phyloP scores from a whole-genome alignment of 2,888 invertebrate species.

The Eupithecia pulchellata region DNA sequence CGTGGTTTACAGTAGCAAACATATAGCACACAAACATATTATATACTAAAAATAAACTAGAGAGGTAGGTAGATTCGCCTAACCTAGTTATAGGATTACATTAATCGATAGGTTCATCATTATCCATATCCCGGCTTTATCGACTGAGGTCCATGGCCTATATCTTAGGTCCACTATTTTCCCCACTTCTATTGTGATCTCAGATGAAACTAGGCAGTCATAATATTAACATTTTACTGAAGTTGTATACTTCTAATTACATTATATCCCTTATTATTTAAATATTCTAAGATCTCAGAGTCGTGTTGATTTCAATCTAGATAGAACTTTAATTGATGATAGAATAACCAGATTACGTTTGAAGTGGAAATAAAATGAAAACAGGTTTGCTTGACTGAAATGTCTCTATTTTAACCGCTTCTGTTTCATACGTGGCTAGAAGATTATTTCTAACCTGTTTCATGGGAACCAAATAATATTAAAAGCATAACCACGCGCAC shows the following conservation, averaged over 20 bases:
- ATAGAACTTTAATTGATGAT: slow-evolving; percentile 48
- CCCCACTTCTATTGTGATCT: no score
- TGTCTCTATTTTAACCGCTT: neutral
- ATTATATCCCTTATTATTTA: neutral
- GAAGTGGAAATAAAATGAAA: slow-evolving; percentile 11
- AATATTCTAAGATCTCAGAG: slow-evolving; percentile 15
- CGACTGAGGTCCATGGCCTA: no score
- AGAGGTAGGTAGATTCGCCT: neutral
- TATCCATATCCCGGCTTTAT: neutral
- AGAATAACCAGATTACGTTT: slow-evolving; percentile 39
- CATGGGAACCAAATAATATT: neutral
- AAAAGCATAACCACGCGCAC: no score
- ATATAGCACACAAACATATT: neutral
- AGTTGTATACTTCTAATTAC: neutral
- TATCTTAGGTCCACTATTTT: no score
- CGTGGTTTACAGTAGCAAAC: neutral
- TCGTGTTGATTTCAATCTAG: slow-evolving; percentile 47
- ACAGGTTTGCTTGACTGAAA: neutral
- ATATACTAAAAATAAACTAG: neutral
- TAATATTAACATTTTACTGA: neutral
- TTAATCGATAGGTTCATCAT: neutral
- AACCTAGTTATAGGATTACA: neutral
- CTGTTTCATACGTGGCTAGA: neutral
- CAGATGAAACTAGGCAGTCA: neutral
- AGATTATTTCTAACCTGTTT: neutral